These are phyloP conservation scores for Diabrotica undecimpunctata DNA, from an alignment of 1,140 invertebrate genomes.

Conservation along the genomic window DNA sequence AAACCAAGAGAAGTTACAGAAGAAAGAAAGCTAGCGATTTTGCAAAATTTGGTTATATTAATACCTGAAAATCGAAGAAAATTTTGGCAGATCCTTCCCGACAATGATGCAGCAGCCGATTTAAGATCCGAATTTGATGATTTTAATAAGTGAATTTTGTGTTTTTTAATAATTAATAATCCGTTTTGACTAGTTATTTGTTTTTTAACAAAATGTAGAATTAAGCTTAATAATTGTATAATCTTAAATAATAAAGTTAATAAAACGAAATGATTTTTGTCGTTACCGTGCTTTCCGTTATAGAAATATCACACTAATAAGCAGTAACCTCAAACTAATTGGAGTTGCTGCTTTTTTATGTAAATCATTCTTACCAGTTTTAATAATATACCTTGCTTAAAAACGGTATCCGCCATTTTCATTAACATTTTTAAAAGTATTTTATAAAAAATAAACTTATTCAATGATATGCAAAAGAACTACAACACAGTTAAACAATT, in stretches of 20 bases:
- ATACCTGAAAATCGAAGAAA: too few species aligned
- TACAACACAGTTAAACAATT: constrained; percentile 11
- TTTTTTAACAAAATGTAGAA: too few species aligned
- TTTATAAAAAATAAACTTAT: constrained; percentile 3
- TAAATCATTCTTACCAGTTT: background rate
- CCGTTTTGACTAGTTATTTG: too few species aligned
- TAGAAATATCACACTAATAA: background rate
- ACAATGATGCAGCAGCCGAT: too few species aligned
- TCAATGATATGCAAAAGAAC: constrained; percentile 6
- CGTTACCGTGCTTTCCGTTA: background rate
- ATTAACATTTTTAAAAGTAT: constrained; percentile 5
- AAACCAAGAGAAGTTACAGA: too few species aligned
- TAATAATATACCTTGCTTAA: constrained; percentile 8
- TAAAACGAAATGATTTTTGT: background rate
- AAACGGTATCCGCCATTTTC: constrained; percentile 8
- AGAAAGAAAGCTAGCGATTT: too few species aligned
- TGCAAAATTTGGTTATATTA: too few species aligned
- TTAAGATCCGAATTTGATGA: too few species aligned
- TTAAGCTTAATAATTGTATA: too few species aligned
- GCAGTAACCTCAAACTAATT: background rate
- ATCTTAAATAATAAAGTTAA: too few species aligned
- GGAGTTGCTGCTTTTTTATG: background rate
- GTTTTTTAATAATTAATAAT: too few species aligned
- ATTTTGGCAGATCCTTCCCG: background rate
- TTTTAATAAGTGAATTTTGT: background rate